Conservation (phyloP, 2,888 invertebrate genomes). For the Machimus atricapillus region DNA sequence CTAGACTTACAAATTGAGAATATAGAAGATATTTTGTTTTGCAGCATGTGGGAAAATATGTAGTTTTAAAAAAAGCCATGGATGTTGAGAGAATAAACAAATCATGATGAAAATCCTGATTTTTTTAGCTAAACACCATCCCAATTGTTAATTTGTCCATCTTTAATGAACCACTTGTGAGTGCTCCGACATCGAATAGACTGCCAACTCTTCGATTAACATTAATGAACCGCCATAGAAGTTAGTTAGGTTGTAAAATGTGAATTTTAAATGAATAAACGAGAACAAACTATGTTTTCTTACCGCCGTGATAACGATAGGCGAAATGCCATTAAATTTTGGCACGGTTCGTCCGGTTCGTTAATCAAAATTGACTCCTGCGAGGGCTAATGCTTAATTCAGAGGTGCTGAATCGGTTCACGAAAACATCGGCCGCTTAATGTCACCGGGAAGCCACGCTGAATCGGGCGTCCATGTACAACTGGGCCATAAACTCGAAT, state of each 20-base stretch:
- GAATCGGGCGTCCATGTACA: not conserved
- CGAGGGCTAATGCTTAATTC: conserved; percentile 12
- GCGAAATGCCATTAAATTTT: not conserved
- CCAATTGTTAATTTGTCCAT: not conserved
- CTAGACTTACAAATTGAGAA: no score
- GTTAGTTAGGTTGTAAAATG: not conserved
- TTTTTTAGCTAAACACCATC: not conserved
- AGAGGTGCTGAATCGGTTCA: not conserved
- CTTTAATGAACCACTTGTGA: not conserved
- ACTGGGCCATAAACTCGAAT: conserved; percentile 38
- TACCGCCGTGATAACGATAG: not conserved
- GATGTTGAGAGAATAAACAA: no score
- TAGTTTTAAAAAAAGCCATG: no score
- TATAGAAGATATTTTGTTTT: no score
- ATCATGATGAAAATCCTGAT: no score
- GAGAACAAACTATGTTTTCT: not conserved
- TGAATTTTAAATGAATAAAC: not conserved
- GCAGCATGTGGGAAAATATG: no score
- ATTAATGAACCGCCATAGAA: not conserved
- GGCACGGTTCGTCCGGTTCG: not conserved
- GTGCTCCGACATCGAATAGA: not conserved
- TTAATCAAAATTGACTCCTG: not conserved
- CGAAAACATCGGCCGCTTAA: not conserved
- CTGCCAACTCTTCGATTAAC: not conserved
- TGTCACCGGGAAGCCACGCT: not conserved